A percentile compares a stretch with the other conserved stretches of the same genome.
phyloP scores from a whole-genome alignment of 2,113 vertebrate species.

The Penelope pileata region DNA sequence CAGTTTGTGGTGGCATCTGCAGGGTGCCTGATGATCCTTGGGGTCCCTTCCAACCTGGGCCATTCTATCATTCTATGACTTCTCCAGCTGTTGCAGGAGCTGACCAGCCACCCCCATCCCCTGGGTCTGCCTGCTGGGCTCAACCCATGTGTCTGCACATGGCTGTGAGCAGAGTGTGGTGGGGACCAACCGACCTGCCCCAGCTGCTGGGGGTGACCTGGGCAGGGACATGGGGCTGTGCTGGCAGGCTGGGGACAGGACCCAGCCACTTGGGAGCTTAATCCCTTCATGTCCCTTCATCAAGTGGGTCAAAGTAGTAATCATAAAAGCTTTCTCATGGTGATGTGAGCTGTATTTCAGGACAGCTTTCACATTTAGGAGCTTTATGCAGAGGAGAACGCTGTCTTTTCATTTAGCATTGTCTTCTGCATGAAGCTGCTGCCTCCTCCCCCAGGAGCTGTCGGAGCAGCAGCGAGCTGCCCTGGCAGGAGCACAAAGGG shows the following conservation, averaged over 20 bases:
- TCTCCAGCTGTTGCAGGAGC: too few species aligned
- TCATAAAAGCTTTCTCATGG: constrained; percentile 71
- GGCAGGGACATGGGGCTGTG: too few species aligned
- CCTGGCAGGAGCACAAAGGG: constrained; percentile 70
- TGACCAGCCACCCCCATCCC: too few species aligned
- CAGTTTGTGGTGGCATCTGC: too few species aligned
- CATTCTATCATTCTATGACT: too few species aligned
- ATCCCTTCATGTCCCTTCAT: constrained; percentile 81
- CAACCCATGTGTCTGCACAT: too few species aligned
- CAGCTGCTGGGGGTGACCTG: too few species aligned
- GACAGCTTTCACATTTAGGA: background rate
- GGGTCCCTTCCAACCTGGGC: too few species aligned
- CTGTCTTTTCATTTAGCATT: background rate
- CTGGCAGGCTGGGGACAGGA: constrained; percentile 31
- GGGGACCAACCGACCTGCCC: too few species aligned
- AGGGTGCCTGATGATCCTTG: too few species aligned
- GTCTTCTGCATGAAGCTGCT: background rate
- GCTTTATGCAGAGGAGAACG: background rate
- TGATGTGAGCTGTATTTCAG: constrained; percentile 38
- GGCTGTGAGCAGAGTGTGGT: too few species aligned
- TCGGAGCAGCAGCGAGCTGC: constrained; percentile 28
- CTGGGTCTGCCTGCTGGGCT: too few species aligned
- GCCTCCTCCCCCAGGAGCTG: constrained; percentile 30
- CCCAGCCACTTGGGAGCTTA: constrained; percentile 59
- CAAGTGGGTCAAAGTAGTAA: constrained; percentile 31